These are phyloP conservation scores for Papilio dardanus DNA, from an alignment of 1,140 invertebrate genomes.

Conservation along the genomic window DNA sequence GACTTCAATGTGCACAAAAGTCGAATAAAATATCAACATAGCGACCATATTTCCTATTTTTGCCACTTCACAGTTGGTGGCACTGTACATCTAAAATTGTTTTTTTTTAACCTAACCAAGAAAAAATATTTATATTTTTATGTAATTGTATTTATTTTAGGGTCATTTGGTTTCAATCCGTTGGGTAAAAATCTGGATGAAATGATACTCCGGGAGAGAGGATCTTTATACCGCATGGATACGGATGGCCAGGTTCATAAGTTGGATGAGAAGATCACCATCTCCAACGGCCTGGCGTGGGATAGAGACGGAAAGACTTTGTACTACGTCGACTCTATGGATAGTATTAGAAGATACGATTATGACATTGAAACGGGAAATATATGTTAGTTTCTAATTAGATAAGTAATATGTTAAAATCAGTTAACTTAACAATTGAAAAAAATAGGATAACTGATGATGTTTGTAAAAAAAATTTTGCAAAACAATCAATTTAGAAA, in stretches of 20 bases:
- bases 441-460: too few relatives aligned
- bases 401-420: not conserved
- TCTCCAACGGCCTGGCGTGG: conserved; percentile 92
- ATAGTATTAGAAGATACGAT: conserved; percentile 88
- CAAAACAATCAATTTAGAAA: too few relatives aligned
- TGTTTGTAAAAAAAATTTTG: too few relatives aligned
- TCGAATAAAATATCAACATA: too few relatives aligned
- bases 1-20: too few relatives aligned
- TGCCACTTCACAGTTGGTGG: too few relatives aligned
- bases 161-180: conserved; percentile 85
- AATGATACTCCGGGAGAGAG: conserved; percentile 82
- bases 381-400: conserved; percentile 83
- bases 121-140: too few relatives aligned
- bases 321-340: conserved; percentile 90
- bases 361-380: conserved; percentile 87
- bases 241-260: conserved; percentile 65
- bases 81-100: too few relatives aligned
- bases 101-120: too few relatives aligned
- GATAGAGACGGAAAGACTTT: conserved; percentile 86
- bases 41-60: too few relatives aligned
- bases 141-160: conserved; percentile 70
- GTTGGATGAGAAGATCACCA: conserved; percentile 82
- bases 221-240: conserved; percentile 83
- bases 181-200: conserved; percentile 81
- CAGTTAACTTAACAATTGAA: too few relatives aligned